phyloP scores from a whole-genome alignment of 2,113 vertebrate genomes.

The Cranoglanis bouderius region DNA sequence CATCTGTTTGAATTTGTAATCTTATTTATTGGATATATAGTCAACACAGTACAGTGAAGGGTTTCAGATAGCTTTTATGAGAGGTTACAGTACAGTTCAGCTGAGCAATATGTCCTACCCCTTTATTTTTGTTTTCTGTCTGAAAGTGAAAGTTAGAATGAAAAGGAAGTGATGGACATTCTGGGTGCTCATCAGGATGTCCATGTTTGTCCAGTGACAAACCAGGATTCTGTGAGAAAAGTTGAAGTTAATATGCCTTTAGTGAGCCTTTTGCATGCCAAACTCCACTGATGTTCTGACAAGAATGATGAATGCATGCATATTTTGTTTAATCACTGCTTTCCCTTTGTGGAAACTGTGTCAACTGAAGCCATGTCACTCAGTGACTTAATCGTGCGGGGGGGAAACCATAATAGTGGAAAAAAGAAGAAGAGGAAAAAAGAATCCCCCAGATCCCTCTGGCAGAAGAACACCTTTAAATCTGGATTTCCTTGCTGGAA shows the following conservation, averaged over 20 bases:
- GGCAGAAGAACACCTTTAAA: conserved; percentile 70
- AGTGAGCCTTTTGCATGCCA: background rate
- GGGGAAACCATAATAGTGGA: conserved; percentile 7
- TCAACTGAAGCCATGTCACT: conserved; percentile 61
- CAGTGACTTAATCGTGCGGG: conserved; percentile 35
- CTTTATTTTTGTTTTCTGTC: background rate
- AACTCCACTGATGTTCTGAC: conserved; percentile 10
- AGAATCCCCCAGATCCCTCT: conserved; percentile 63
- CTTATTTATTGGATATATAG: conserved; percentile 77
- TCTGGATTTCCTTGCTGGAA: conserved; percentile 69
- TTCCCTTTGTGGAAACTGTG: conserved; percentile 55
- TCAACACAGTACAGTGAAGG: conserved; percentile 69
- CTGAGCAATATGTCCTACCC: background rate
- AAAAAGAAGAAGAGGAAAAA: conserved; percentile 40
- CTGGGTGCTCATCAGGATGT: background rate
- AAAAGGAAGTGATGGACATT: background rate
- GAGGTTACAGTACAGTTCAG: conserved; percentile 49
- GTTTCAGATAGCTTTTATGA: conserved; percentile 55
- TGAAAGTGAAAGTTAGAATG: background rate
- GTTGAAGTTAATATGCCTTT: background rate
- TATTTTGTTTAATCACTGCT: conserved; percentile 58
- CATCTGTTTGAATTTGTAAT: conserved; percentile 90
- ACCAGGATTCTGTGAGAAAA: background rate
- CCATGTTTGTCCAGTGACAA: background rate
- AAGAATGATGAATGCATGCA: conserved; percentile 46